A percentile compares a stretch with the other conserved stretches of the same genome.
Conservation (phyloP, 1,140 invertebrate species). For the Drosophila takahashii region DNA sequence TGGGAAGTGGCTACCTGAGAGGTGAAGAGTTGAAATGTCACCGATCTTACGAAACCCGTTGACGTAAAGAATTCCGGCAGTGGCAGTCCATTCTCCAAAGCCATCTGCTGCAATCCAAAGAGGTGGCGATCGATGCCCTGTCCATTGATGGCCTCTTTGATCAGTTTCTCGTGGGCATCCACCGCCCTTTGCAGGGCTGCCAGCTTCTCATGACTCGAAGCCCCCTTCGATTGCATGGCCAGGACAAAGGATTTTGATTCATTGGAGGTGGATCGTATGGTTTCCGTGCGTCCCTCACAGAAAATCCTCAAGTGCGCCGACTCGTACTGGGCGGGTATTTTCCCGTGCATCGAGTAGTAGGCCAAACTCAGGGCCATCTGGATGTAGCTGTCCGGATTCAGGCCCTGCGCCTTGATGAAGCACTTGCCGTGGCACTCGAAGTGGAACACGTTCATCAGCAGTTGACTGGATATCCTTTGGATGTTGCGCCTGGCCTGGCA, state of each 20-base stretch:
- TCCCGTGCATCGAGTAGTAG: constrained; percentile 91
- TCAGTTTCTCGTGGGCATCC: constrained; percentile 92
- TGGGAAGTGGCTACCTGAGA: constrained; percentile 92
- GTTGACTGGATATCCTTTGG: constrained; percentile 86
- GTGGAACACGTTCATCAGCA: constrained; percentile 90
- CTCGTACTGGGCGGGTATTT: constrained; percentile 93
- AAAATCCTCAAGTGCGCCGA: constrained; percentile 93
- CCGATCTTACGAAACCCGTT: constrained; percentile 88
- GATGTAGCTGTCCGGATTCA: constrained; percentile 96
- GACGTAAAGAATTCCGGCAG: constrained; percentile 91
- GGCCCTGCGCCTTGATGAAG: constrained; percentile 91
- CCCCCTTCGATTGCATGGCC: constrained; percentile 86
- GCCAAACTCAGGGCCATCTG: constrained; percentile 97
- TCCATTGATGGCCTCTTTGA: constrained; percentile 91
- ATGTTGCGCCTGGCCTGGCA: constrained; percentile 48
- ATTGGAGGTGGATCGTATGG: constrained; percentile 93
- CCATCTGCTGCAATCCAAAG: constrained; percentile 93
- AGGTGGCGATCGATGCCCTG: constrained; percentile 94
- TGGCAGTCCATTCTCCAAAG: constrained; percentile 89
- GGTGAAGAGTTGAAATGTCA: constrained; percentile 92
- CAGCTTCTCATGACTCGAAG: constrained; percentile 70
- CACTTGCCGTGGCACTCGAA: constrained; percentile 92
- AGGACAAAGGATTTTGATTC: constrained; percentile 91
- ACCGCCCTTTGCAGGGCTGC: constrained; percentile 89
- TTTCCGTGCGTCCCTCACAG: constrained; percentile 93